Evolutionary conservation across 2,888 invertebrate species (phyloP).

Genomic region (Scelioninae gen. 1): DNA sequence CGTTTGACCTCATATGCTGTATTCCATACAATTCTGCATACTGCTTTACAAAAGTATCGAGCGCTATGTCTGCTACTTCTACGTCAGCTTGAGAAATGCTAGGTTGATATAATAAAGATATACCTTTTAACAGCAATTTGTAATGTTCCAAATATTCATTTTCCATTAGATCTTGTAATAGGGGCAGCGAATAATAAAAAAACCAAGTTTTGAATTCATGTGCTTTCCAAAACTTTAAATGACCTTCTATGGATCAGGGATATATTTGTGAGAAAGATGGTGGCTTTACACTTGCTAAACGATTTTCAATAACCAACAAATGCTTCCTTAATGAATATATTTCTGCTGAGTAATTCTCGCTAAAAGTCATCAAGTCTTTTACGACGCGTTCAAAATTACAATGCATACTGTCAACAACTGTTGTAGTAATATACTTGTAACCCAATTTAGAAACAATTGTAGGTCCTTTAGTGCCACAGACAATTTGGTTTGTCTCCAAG

Average conservation of each 20-base stretch:
- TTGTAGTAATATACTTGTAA: conserved; percentile 10
- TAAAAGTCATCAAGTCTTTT: conserved; percentile 12
- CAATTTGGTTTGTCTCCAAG: too few relatives aligned
- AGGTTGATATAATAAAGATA: conserved; percentile 57
- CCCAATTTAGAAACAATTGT: too few relatives aligned
- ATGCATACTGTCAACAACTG: conserved; percentile 63
- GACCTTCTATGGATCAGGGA: conserved; percentile 61
- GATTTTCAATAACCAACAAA: conserved; percentile 20
- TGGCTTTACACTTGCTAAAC: conserved; percentile 26
- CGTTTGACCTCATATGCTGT: conserved; percentile 65
- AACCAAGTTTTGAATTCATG: conserved; percentile 69
- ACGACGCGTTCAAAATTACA: conserved; percentile 52
- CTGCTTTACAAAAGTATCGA: conserved; percentile 57
- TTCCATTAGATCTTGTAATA: conserved; percentile 68
- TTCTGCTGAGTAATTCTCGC: conserved; percentile 24
- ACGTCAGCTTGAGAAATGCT: conserved; percentile 60
- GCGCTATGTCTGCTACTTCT: conserved; percentile 31
- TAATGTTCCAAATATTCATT: conserved; percentile 68
- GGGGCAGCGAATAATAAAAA: conserved; percentile 67
- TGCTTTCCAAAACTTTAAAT: conserved; percentile 70
- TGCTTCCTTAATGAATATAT: conserved; percentile 14
- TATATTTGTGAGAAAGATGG: conserved; percentile 60
- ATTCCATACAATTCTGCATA: conserved; percentile 66
- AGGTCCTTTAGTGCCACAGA: too few relatives aligned
- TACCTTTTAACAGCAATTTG: conserved; percentile 37